These are phyloP conservation scores for Timema podura DNA, from an alignment of 2,888 invertebrate species.

Conservation along the genomic window DNA sequence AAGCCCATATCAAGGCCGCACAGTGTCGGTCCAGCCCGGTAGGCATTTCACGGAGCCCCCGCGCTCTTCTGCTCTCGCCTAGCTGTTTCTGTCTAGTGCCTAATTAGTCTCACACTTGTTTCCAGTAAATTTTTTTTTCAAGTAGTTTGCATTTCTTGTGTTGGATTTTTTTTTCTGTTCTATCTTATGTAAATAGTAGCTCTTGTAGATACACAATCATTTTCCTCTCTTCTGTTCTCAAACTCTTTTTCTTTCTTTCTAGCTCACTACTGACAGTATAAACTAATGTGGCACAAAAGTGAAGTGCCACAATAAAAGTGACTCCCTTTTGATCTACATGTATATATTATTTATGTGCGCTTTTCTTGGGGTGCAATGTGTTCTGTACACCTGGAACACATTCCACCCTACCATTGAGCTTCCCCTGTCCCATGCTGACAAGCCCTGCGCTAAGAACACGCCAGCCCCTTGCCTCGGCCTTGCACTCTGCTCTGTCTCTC, in stretches of 20 bases:
- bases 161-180: constrained; percentile 30
- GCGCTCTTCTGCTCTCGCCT: constrained; percentile 33
- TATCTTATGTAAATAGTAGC: constrained; percentile 26
- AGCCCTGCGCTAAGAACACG: constrained; percentile 32
- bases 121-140: constrained; percentile 25
- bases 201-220: constrained; percentile 28
- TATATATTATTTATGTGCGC: constrained; percentile 17
- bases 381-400: constrained; percentile 4
- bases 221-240: constrained; percentile 32
- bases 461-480: constrained; percentile 23
- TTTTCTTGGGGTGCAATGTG: constrained; percentile 26
- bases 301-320: constrained; percentile 17
- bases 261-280: constrained; percentile 32
- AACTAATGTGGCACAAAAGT: constrained; percentile 27
- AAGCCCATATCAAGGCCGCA: constrained; percentile 97
- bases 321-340: no score
- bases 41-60: constrained; percentile 50
- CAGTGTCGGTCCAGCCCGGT: constrained; percentile 89
- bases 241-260: constrained; percentile 30
- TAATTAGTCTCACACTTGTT: constrained; percentile 19
- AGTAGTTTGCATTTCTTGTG: constrained; percentile 31
- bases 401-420: not conserved
- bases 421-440: constrained; percentile 29
- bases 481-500: constrained; percentile 36
- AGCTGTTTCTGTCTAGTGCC: constrained; percentile 29